Evolutionary conservation across 2,797 vertebrate species (phyloP).

Genomic region (Neosilurus hyrtlii): DNA sequence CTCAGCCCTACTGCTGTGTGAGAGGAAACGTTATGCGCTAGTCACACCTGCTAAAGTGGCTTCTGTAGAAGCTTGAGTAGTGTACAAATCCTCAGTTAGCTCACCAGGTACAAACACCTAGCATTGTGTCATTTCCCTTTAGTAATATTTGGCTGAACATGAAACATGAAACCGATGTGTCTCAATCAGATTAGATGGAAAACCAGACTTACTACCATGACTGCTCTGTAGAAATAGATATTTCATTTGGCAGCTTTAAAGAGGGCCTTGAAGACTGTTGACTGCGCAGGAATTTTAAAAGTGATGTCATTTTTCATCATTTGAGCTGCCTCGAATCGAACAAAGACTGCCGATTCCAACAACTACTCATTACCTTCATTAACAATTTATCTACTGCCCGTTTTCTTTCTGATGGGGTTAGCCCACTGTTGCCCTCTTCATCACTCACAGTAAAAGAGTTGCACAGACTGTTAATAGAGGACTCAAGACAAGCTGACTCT

Average conservation of each 20-base stretch:
- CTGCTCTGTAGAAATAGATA: slow-evolving; percentile 30
- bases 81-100: slow-evolving; percentile 7
- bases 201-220: neutral
- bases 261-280: slow-evolving; percentile 23
- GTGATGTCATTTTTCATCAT: slow-evolving; percentile 7
- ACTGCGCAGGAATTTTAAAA: slow-evolving; percentile 11
- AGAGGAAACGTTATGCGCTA: slow-evolving; percentile 17
- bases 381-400: slow-evolving; percentile 46
- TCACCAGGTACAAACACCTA: neutral
- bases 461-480: slow-evolving; percentile 49
- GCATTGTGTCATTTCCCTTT: slow-evolving; percentile 7
- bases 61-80: slow-evolving; percentile 1
- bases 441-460: slow-evolving; percentile 36
- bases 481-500: slow-evolving; percentile 30
- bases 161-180: slow-evolving; percentile 4
- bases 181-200: slow-evolving; percentile 16
- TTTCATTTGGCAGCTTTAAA: slow-evolving; percentile 12
- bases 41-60: slow-evolving; percentile 26
- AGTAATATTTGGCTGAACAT: neutral
- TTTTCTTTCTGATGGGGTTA: slow-evolving; percentile 42
- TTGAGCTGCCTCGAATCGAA: slow-evolving; percentile 5
- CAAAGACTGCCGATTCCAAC: slow-evolving; percentile 29
- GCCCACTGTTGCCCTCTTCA: slow-evolving; percentile 9
- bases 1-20: slow-evolving; percentile 23
- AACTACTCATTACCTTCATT: slow-evolving; percentile 47